A percentile compares a stretch with the other conserved stretches of the same genome.
These are phyloP conservation scores for Drosophila niveifrons DNA, from an alignment of 2,888 invertebrate species.

Conservation along the genomic window DNA sequence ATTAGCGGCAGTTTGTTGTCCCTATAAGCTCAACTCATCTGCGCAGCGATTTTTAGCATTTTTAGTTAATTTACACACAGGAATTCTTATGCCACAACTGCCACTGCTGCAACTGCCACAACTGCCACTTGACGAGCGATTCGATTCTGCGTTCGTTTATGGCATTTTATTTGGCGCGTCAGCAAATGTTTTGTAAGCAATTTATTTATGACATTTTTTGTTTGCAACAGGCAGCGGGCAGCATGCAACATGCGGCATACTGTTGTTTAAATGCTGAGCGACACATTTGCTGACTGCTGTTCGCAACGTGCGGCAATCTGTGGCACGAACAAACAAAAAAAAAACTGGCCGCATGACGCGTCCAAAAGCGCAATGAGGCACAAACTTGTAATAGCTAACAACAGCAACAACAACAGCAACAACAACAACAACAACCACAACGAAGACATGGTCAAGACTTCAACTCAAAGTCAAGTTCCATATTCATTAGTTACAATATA, in stretches of 20 bases:
- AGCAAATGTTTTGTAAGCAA: conserved; percentile 80
- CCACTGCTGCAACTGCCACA: conserved; percentile 34
- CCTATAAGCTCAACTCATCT: conserved; percentile 78
- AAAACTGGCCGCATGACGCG: conserved; percentile 80
- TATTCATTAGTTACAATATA: conserved; percentile 81
- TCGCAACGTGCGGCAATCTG: conserved; percentile 83
- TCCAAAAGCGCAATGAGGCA: conserved; percentile 73
- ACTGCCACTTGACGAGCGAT: conserved; percentile 71
- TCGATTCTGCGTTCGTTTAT: conserved; percentile 83
- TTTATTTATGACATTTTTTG: conserved; percentile 80
- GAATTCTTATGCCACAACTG: conserved; percentile 67
- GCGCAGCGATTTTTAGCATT: conserved; percentile 82
- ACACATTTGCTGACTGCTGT: conserved; percentile 76
- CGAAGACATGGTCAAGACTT: conserved; percentile 54
- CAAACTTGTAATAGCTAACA: conserved; percentile 71
- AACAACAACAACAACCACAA: too few species aligned
- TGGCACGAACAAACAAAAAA: conserved; percentile 59
- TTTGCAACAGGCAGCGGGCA: conserved; percentile 38
- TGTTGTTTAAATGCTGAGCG: conserved; percentile 77
- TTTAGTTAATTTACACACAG: conserved; percentile 84
- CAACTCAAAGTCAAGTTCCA: conserved; percentile 83
- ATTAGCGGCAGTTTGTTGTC: conserved; percentile 58
- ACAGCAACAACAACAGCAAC: conserved; percentile 28
- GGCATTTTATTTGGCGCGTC: conserved; percentile 84
- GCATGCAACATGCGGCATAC: conserved; percentile 48